phyloP scores from a whole-genome alignment of 2,113 vertebrate species.

The Ceyx cyanopectus region DNA sequence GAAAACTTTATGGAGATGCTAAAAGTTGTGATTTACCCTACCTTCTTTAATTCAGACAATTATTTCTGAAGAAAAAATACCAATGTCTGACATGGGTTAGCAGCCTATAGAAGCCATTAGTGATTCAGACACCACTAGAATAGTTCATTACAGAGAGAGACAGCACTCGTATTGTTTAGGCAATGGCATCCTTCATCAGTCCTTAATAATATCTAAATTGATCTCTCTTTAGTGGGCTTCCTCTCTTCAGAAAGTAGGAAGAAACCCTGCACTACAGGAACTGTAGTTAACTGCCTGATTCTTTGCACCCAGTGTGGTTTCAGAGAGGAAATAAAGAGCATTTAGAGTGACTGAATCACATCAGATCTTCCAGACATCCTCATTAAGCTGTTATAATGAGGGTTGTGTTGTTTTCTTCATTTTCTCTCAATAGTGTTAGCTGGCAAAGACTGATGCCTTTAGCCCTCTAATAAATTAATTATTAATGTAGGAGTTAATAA shows the following conservation, averaged over 20 bases:
- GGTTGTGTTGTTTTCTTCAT: constrained; percentile 73
- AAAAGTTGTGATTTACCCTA: not conserved
- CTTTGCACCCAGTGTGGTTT: constrained; percentile 52
- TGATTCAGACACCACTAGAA: constrained; percentile 19
- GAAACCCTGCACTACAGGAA: constrained; percentile 21
- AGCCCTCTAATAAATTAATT: constrained; percentile 89
- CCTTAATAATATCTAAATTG: constrained; percentile 60
- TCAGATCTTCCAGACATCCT: constrained; percentile 60
- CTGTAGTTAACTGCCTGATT: constrained; percentile 31
- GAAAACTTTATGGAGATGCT: not conserved
- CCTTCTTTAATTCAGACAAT: not conserved
- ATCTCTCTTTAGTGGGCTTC: constrained; percentile 57
- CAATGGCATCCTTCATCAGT: constrained; percentile 30
- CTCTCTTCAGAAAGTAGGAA: constrained; percentile 33
- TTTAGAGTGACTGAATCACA: constrained; percentile 69
- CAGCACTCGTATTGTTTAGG: constrained; percentile 26
- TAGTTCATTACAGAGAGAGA: constrained; percentile 54
- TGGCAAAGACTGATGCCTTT: constrained; percentile 83
- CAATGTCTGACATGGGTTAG: not conserved
- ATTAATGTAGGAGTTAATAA: constrained; percentile 94
- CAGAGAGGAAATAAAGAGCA: constrained; percentile 70
- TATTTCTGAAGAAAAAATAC: not conserved
- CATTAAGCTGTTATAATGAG: constrained; percentile 70
- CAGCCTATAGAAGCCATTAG: not conserved
- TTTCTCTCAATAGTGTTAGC: constrained; percentile 76